Percentiles rank a stretch among this genome's conserved stretches.
These are phyloP conservation scores for Agrilus planipennis DNA, from an alignment of 1,140 invertebrate species.

Conservation along the genomic window DNA sequence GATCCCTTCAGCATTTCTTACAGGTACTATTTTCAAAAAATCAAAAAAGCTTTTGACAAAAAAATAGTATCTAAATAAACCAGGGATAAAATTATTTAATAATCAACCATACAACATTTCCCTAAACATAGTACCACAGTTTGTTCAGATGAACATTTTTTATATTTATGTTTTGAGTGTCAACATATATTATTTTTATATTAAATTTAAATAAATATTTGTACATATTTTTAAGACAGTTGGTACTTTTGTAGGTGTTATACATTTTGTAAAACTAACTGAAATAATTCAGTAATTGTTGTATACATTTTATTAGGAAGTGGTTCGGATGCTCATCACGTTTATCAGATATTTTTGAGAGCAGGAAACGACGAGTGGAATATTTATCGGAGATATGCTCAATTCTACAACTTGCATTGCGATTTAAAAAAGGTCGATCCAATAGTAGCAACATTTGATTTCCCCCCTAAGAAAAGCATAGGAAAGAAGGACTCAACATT, in stretches of 20 bases:
- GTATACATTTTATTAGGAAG: slow-evolving; percentile 16
- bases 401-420: slow-evolving; percentile 74
- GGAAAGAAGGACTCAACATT: slow-evolving; percentile 78
- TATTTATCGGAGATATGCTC: slow-evolving; percentile 80
- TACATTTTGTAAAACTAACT: too few relatives aligned
- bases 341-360: slow-evolving; percentile 82
- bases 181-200: too few relatives aligned
- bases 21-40: slow-evolving; percentile 46
- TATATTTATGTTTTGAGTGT: too few relatives aligned
- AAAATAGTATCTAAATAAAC: too few relatives aligned
- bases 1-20: slow-evolving; percentile 83
- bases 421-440: slow-evolving; percentile 73
- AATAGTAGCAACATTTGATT: slow-evolving; percentile 66
- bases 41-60: too few relatives aligned
- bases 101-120: too few relatives aligned
- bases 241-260: too few relatives aligned
- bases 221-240: too few relatives aligned
- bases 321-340: slow-evolving; percentile 59
- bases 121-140: too few relatives aligned
- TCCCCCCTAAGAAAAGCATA: slow-evolving; percentile 88
- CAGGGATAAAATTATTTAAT: too few relatives aligned
- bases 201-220: too few relatives aligned
- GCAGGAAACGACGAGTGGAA: slow-evolving; percentile 87
- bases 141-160: slow-evolving; percentile 4
- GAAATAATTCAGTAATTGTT: too few relatives aligned